These are phyloP conservation scores for Ochropacha duplaris DNA, from an alignment of 2,888 invertebrate species.

Conservation along the genomic window DNA sequence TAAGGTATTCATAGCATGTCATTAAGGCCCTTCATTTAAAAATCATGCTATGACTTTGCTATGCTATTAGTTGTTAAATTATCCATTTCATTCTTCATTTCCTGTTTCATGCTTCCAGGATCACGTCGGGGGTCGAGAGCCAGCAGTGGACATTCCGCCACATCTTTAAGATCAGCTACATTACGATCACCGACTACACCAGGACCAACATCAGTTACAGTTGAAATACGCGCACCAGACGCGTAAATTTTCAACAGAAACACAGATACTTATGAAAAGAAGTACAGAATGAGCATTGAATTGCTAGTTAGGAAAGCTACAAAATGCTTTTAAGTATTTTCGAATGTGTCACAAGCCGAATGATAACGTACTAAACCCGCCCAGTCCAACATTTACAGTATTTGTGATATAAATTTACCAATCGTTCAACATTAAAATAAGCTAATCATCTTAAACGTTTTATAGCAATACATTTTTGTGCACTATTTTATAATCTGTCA, in stretches of 20 bases:
- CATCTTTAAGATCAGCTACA: slow-evolving; percentile 86
- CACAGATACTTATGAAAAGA: slow-evolving; percentile 14
- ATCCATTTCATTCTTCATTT: neutral
- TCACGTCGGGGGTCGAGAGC: slow-evolving; percentile 88
- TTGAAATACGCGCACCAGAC: slow-evolving; percentile 89
- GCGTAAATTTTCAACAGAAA: slow-evolving; percentile 53
- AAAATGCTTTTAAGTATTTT: slow-evolving; percentile 18
- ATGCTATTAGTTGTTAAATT: neutral
- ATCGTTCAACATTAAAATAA: slow-evolving; percentile 59
- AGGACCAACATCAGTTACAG: slow-evolving; percentile 85
- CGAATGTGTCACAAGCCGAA: slow-evolving; percentile 24
- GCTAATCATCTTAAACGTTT: slow-evolving; percentile 57
- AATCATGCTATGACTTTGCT: slow-evolving; percentile 2
- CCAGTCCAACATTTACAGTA: slow-evolving; percentile 76
- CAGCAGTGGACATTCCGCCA: slow-evolving; percentile 90
- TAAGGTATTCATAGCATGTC: neutral
- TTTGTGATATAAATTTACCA: slow-evolving; percentile 76
- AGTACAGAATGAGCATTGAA: neutral
- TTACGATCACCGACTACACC: slow-evolving; percentile 68
- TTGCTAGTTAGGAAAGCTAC: slow-evolving; percentile 7
- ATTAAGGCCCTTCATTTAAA: neutral
- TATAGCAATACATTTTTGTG: slow-evolving; percentile 55
- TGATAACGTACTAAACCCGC: slow-evolving; percentile 24
- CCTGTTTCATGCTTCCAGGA: slow-evolving; percentile 48
- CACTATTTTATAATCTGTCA: slow-evolving; percentile 54